A percentile compares a stretch with the other conserved stretches of the same genome.
Conservation (phyloP, 2,113 vertebrate species). For the Callocephalon fimbriatum region DNA sequence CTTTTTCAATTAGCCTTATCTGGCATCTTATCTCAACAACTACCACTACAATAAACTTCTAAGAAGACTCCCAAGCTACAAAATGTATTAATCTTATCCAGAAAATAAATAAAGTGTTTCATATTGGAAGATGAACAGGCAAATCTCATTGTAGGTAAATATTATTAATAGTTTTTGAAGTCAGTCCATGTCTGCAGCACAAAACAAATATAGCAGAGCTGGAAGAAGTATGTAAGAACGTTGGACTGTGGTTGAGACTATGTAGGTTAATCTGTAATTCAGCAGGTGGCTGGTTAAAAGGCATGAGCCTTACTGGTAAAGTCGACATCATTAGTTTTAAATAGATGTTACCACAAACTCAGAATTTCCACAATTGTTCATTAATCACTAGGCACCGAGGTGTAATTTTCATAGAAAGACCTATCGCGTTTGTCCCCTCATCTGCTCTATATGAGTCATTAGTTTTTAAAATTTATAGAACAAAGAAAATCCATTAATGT, state of each 20-base stretch:
- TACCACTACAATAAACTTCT: neutral
- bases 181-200: neutral
- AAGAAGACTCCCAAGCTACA: neutral
- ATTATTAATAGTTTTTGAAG: neutral
- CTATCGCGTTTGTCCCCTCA: slow-evolving; percentile 3
- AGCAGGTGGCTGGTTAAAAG: neutral
- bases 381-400: slow-evolving; percentile 1
- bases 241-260: neutral
- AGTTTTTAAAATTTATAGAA: slow-evolving; percentile 36
- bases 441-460: neutral
- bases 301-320: neutral
- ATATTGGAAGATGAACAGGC: neutral
- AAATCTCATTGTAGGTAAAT: neutral
- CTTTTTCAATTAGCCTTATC: neutral
- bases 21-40: neutral
- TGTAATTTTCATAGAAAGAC: slow-evolving; percentile 28
- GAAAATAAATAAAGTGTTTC: neutral
- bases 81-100: neutral
- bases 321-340: neutral
- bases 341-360: neutral
- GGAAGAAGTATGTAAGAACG: neutral
- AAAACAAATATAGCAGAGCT: neutral
- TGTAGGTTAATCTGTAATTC: neutral
- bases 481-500: slow-evolving; percentile 23
- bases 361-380: neutral